Base-by-base conservation (phyloP, 2,113 vertebrate species). In the Corythaeola cristata region DNA sequence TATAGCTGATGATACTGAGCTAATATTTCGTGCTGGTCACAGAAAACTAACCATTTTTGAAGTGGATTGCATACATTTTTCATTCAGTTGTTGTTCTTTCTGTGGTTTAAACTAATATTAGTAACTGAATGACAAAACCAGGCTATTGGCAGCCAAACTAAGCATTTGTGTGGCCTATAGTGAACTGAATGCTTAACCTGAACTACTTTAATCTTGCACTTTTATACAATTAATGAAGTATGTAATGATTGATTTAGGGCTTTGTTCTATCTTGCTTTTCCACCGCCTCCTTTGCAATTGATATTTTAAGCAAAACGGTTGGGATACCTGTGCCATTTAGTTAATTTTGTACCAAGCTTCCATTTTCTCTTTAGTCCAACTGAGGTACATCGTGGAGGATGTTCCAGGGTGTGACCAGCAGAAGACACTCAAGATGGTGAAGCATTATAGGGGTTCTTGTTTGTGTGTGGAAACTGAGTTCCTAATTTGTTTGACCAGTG, bases 21-120 rank as follows among this genome's bases (percentile, higher is more conserved):
- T 98, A 96, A 96, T 93, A 95, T 85, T 96, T 97, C 90, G 90
- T 97, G 96, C 90, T 96, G 94, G 96, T 97, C 95, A 97, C 97
- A 95, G 94, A 93, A 97, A 95, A 93, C 85, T 96, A 94, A 94
- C 85, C 78, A 35, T 96, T 95, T 97, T 96, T 85, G 55, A 88
- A 94, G 94, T 96, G 77, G 88, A 24, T 96, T 96, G 87, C 93
- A 68, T 90, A 85, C 0, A 10, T 95, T 95, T 94, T 95, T 93
- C 95, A 89, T 97, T 95, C 94, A 39, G 87, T 87, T 80, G 85
- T 91, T 62, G 41, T 97, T 95, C 88, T 76, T 66, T 94, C 88
- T 93, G 53, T 96, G 83, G 79, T 94, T 63, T 52, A 83, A 94
- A 91, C 92, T 75, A 95, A 92, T 84, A 73, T 81, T 94, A 90